Base-by-base conservation (phyloP, 2,797 vertebrate species). In the Prunella strophiata region DNA sequence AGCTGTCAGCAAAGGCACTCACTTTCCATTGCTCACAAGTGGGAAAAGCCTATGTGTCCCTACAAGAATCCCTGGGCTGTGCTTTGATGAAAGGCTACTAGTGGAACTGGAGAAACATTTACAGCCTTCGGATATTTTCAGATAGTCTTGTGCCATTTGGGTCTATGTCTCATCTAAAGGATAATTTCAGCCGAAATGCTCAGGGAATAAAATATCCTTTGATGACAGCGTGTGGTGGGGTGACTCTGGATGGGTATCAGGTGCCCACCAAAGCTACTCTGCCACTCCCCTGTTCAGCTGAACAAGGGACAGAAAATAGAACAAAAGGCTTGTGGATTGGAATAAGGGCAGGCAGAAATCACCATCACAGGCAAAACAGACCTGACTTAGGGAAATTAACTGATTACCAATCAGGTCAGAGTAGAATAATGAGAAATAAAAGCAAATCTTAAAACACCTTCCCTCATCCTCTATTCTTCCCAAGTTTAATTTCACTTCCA, bases 161-260 rank as follows among this genome's bases (percentile, higher is more conserved):
- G 63, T 47, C 77, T 79, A 12, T 23, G 38, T 73, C 26, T 91
- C 80, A 79, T 76, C 59, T 61, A 67, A 22, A 67, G 71, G 55
- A 84, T 34, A 76, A 89, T 65, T 94, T 82, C 72, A 91, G 42
- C 68, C 71, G 77, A 88, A 91, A 88, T 70, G 34, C 52, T 79
- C 63, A 43, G 63, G 52, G 32, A 91, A 26, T 73, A 55, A 90
- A 81, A 66, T 32, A 76, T 34, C 45, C 32, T 67, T 90, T 86
- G 86, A 82, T 85, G 73, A 50, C 54, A 51, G 15, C 25, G 25
- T 55, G 17, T 43, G n/a, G 38, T 25, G 22, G 36, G 9, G 15
- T 57, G 36, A 29, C 16, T 25, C 43, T 83, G 38, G 38, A 48
- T 42, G 55, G 38, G 36, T 20, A 59, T 10, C 54, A 57, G 43